Evolutionary conservation across 2,888 invertebrate species (phyloP).

Genomic region (Caenorhabditis uteleia): DNA sequence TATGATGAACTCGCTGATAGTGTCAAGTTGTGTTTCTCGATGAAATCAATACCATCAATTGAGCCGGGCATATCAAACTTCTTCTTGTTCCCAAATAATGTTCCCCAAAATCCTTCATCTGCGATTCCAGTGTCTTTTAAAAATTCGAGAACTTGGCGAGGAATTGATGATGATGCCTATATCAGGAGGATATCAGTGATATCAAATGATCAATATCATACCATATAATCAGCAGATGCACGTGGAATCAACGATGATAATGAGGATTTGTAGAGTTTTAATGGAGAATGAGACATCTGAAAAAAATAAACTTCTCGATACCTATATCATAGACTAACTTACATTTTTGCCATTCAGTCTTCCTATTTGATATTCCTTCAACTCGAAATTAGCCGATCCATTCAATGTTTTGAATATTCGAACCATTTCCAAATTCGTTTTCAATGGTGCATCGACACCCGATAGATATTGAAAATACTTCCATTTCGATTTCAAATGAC

Average conservation of each 20-base stretch:
- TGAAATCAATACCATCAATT: slow-evolving; percentile 14
- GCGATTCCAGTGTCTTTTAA: slow-evolving; percentile 34
- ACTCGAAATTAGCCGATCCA: slow-evolving; percentile 38
- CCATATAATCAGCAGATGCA: slow-evolving; percentile 29
- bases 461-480: slow-evolving; percentile 47
- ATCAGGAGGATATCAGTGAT: not conserved
- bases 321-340: not conserved
- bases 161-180: slow-evolving; percentile 14
- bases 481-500: slow-evolving; percentile 31
- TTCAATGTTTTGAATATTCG: slow-evolving; percentile 40
- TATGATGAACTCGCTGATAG: slow-evolving; percentile 1
- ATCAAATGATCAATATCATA: not conserved
- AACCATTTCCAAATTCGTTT: slow-evolving; percentile 51
- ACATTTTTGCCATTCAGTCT: slow-evolving; percentile 32
- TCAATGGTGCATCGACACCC: slow-evolving; percentile 43
- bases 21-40: not conserved
- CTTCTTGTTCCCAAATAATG: slow-evolving; percentile 27
- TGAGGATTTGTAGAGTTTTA: slow-evolving; percentile 43
- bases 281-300: slow-evolving; percentile 27
- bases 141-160: slow-evolving; percentile 27
- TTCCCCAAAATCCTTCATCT: slow-evolving; percentile 48
- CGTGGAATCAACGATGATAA: slow-evolving; percentile 41
- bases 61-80: slow-evolving; percentile 25
- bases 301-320: slow-evolving; percentile 1
- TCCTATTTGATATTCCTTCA: slow-evolving; percentile 10